Evolutionary conservation across 2,888 invertebrate genomes (phyloP), one percentile per base, ranked within the genome.

Genomic region (Hyposoter didymator): DNA sequence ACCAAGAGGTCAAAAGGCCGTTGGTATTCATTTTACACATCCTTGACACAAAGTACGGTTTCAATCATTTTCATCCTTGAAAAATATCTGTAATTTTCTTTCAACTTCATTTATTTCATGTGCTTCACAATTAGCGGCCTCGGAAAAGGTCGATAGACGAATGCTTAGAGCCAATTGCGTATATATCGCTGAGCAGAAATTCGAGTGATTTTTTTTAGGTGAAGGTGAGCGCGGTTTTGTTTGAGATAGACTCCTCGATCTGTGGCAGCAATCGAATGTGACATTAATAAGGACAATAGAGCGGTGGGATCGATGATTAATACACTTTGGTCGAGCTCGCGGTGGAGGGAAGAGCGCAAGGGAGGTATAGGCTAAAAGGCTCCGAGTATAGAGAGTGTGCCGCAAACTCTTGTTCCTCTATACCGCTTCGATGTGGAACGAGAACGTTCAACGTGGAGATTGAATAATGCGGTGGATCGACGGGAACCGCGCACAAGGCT

Each of bases 391-490:
- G 59, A 14, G 59, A 59, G 35, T 52, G 59, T 49, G 59, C 66
- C 52, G 73, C 73, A 72, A 62, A 59, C 45, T 32, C 78, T 62
- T 35, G 62, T 43, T 39, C 66, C 55, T 70, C n/a, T 45, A 45
- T 17, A 28, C 28, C 35, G 28, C 79, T 78, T 49, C 35, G 43
- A 19, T 35, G 49, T 69, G 8, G 2, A 84, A 59, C 49, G 67
- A 52, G 59, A 69, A 75, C 76, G 73, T 49, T 84, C 66, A 73
- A 84, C 81, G 81, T n/a, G 59, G 67, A 78, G 82, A 78, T 82
- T 85, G 82, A 85, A 82, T 82, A 82, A 82, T 82, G 82, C 78
- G 78, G 74, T 19, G 64, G 64, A 85, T 85, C 78, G 74, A 70
- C 74, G 82, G 78, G 35, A 75, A 80, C 76, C 84, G 78, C 84